Conservation (phyloP, 2,113 vertebrate species). For the Ondatra zibethicus region DNA sequence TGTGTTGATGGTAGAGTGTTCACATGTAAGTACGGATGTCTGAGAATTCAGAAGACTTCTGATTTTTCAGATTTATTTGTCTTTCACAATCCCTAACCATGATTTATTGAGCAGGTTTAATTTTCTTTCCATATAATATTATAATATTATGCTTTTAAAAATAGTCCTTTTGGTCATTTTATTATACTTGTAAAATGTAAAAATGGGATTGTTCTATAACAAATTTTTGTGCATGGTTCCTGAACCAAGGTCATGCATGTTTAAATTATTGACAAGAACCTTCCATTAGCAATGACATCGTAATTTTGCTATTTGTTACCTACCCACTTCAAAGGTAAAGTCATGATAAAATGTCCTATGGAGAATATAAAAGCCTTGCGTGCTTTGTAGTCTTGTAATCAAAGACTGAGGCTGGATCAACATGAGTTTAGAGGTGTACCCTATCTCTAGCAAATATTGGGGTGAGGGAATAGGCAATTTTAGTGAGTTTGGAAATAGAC, state of each 20-base stretch:
- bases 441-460: neutral
- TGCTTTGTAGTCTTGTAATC: neutral
- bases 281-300: neutral
- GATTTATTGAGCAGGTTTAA: constrained; percentile 25
- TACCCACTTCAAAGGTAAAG: neutral
- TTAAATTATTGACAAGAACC: neutral
- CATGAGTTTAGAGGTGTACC: neutral
- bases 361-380: neutral
- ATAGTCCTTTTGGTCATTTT: neutral
- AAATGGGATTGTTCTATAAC: neutral
- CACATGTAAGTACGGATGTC: neutral
- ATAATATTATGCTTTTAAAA: neutral
- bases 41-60: neutral
- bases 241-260: neutral
- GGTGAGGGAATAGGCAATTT: neutral
- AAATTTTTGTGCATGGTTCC: neutral
- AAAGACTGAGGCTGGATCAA: neutral
- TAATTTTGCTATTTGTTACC: constrained; percentile 29
- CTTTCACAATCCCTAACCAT: neutral
- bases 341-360: neutral
- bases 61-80: neutral
- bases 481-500: neutral
- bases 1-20: neutral
- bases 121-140: neutral
- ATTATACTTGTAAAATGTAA: neutral